A percentile compares a stretch with the other conserved stretches of the same genome.
These are phyloP conservation scores for Metaphire vulgaris DNA, from an alignment of 1,140 invertebrate species.

Conservation along the genomic window DNA sequence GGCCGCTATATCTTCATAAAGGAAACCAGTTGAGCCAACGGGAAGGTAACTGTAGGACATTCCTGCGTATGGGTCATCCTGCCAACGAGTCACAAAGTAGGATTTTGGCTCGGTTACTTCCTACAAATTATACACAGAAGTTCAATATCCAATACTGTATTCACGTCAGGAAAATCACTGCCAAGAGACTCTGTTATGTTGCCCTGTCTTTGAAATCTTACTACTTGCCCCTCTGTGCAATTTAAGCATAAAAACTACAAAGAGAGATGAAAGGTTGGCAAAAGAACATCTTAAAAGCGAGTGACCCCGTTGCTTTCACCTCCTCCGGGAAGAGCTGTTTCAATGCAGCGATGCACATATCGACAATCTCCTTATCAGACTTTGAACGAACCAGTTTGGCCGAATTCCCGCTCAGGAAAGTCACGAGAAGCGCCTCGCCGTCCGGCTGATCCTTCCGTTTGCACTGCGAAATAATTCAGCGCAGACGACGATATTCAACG, in stretches of 20 bases:
- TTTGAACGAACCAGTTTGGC: constrained; percentile 12
- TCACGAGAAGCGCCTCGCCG: constrained; percentile 9
- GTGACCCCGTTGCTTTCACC: not conserved
- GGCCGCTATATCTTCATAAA: constrained; percentile 50
- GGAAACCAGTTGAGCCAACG: constrained; percentile 43
- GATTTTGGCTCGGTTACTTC: constrained; percentile 46
- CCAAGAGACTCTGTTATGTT: too few species aligned
- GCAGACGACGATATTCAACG: too few species aligned
- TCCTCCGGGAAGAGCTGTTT: constrained; percentile 28
- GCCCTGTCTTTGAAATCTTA: too few species aligned
- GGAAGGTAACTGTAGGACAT: constrained; percentile 55
- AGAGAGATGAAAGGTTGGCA: too few species aligned
- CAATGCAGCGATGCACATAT: constrained; percentile 13
- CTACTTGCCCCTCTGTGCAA: too few species aligned
- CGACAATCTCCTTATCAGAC: constrained; percentile 24
- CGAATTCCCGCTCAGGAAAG: constrained; percentile 21
- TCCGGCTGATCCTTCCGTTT: not conserved
- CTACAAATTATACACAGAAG: constrained; percentile 30
- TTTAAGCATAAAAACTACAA: too few species aligned
- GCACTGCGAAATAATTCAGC: not conserved
- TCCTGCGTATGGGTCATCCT: constrained; percentile 40
- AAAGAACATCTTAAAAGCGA: not conserved
- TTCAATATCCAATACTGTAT: too few species aligned
- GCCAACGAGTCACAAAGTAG: constrained; percentile 54
- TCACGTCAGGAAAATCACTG: too few species aligned